Base-by-base conservation (phyloP, 2,113 vertebrate genomes). In the Centropristis striata region DNA sequence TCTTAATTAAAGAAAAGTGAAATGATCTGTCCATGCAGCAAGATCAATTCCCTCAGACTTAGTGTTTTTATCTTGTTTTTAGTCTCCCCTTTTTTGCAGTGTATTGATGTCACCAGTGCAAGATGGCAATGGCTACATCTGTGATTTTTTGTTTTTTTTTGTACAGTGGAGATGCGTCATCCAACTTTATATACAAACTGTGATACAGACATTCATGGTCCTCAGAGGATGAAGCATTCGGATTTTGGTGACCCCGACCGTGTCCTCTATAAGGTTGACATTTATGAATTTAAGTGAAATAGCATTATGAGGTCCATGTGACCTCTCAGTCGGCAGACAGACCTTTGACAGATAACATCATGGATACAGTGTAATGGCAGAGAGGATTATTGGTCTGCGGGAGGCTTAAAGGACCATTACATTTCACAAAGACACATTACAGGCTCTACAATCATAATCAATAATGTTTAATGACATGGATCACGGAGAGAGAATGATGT, bases 381-480 rank as follows among this genome's bases (percentile, higher is more conserved):
- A 14, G 80, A 0, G 69, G 81, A 78, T 84, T 81, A 78, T 61
- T 64, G 60, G 28, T 57, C 28, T 39, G 55, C 69, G 32, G 42
- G 42, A 77, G 72, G 78, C 63, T 87, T 86, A 84, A 60, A 75
- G 70, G 69, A 59, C 78, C 87, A 85, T 89, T 81, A 69, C 4
- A 84, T 82, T 80, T 82, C 51, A 71, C 59, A 11, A 47, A 80
- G 81, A 81, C 79, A 75, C 71, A 77, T 79, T 78, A 87, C 70
- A 84, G 65, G n/a, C 51, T 68, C 57, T 53, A 25, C 75, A 80
- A 44, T 86, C 81, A 58, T 84, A 75, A 86, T 90, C 86, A 90
- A 85, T 91, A 81, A 83, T 41, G 63, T 78, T 86, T 85, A 86
- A 86, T 80, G 83, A 46, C 74, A 77, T 64, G 66, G 60, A 65